A percentile compares a stretch with the other conserved stretches of the same genome.
Conservation (phyloP, 2,797 vertebrate species). For the Malacoctenus gilli region DNA sequence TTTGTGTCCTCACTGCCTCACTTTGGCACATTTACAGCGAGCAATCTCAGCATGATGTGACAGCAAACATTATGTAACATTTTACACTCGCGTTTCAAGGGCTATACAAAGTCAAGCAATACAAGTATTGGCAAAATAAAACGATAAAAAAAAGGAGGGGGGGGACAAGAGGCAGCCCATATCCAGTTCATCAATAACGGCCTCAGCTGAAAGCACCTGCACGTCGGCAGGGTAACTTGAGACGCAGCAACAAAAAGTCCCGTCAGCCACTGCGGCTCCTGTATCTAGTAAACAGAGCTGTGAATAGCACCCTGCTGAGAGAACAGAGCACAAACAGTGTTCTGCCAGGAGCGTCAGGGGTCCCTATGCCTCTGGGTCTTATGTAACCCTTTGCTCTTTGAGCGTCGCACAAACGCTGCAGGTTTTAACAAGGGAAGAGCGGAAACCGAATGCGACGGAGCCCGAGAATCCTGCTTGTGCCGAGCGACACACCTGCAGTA, state of each 20-base stretch:
- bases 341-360: slow-evolving; percentile 27
- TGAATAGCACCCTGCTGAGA: slow-evolving; percentile 53
- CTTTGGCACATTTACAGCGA: slow-evolving; percentile 42
- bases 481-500: slow-evolving; percentile 33
- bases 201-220: slow-evolving; percentile 33
- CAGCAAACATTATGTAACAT: slow-evolving; percentile 51
- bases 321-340: slow-evolving; percentile 55
- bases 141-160: slow-evolving; percentile 39
- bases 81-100: slow-evolving; percentile 36
- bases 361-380: slow-evolving; percentile 39
- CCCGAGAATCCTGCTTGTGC: too few species aligned
- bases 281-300: slow-evolving; percentile 70
- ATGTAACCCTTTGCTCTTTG: slow-evolving; percentile 32
- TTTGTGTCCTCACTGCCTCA: slow-evolving; percentile 16
- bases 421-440: slow-evolving; percentile 11
- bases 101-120: slow-evolving; percentile 6
- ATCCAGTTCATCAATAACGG: slow-evolving; percentile 37
- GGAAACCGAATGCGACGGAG: slow-evolving; percentile 1
- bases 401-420: slow-evolving; percentile 13
- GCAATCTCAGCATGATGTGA: slow-evolving; percentile 29
- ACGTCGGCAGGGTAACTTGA: slow-evolving; percentile 62
- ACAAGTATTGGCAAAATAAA: slow-evolving; percentile 24
- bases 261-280: slow-evolving; percentile 47
- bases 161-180: slow-evolving; percentile 4
- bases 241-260: slow-evolving; percentile 36